Base-by-base conservation (phyloP, 2,888 invertebrate genomes). In the Melanostoma scalare region DNA sequence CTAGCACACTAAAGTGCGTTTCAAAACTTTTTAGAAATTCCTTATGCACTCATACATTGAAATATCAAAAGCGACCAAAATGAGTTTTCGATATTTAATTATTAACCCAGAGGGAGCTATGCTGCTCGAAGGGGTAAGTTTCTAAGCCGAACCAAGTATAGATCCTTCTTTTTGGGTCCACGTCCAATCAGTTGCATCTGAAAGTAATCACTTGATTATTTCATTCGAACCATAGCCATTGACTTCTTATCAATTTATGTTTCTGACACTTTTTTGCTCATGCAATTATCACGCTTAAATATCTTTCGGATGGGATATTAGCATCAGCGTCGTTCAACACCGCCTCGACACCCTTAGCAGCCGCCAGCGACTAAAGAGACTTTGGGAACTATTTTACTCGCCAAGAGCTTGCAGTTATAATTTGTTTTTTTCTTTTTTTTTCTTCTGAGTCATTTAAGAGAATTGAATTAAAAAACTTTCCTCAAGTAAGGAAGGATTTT, bases 391-490 rank as follows among this genome's bases (percentile, higher is more conserved):
- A 74, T 74, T 68, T 79, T 68, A 20, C 67, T 53, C 42, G 44
- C 36, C 55, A 68, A 68, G 20, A 20, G 67, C 76, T 71, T 65
- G 44, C 58, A 75, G 75, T 71, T 75, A 42, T 75, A 65, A 69
- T 65, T 75, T 63, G 36, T 30, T 69, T 61, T 74, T 74, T 53
- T 38, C 52, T 20, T 20, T 20, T 20, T 20, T 20, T 20, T 20
- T 20, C 20, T 38, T 33, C 40, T 69, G 33, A 75, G 63, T 38
- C 56, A 58, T 75, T 75, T 58, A 63, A 10, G 48, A 58, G 38
- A 63, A 80, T 80, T 65, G 65, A 75, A 75, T 75, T 80, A 58
- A 69, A 69, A 74, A 68, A 67, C 63, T 77, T 78, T 60, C 10
- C 4, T 35, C 6, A 55, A 67, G 58, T 67, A 55, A 48, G 53